Percentiles rank a stretch among this genome's conserved stretches.
Conservation (phyloP, 30 jellyfish, hydroid and myxozoan species). For the Catostylus mosaicus region DNA sequence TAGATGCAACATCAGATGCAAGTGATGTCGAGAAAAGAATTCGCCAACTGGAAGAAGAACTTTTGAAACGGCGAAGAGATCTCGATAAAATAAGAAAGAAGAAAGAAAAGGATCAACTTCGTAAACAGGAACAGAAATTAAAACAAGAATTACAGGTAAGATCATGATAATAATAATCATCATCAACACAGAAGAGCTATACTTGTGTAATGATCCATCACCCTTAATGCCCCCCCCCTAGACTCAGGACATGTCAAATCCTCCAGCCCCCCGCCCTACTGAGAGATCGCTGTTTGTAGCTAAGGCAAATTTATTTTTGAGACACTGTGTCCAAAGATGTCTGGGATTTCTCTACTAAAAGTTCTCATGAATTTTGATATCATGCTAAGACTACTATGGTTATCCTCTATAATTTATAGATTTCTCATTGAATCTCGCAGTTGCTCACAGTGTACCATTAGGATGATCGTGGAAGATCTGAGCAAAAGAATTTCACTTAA, state of each 20-base stretch:
- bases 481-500: too few species aligned
- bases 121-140: conserved; percentile 83
- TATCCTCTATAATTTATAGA: not conserved
- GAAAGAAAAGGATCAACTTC: conserved; percentile 85
- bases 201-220: too few species aligned
- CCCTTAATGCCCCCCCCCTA: too few species aligned
- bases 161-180: too few species aligned
- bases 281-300: too few species aligned
- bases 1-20: conserved; percentile 96
- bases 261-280: too few species aligned
- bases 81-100: conserved; percentile 82
- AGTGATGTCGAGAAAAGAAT: conserved; percentile 97
- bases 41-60: conserved; percentile 87
- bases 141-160: conserved; percentile 87
- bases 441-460: not conserved
- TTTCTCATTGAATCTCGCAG: not conserved
- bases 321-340: not conserved
- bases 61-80: conserved; percentile 65
- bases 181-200: too few species aligned
- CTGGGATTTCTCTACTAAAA: not conserved
- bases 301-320: too few species aligned
- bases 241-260: too few species aligned
- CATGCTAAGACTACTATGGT: not conserved
- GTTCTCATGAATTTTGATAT: not conserved
- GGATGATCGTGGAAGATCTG: too few species aligned